Conservation (phyloP, 2,113 vertebrate species). For the Urocolius indicus region DNA sequence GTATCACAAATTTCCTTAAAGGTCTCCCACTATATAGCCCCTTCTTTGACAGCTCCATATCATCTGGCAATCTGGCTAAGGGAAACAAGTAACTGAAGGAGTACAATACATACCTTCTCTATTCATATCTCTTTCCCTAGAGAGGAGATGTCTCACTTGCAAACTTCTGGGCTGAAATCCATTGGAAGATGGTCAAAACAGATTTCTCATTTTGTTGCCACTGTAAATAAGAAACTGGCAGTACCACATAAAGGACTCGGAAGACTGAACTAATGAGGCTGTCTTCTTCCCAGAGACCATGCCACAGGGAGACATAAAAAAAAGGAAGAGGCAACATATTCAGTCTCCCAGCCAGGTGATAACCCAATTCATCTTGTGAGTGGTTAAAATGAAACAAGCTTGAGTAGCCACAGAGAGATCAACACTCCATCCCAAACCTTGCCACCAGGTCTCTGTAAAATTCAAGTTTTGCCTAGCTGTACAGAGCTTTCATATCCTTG, state of each 20-base stretch:
- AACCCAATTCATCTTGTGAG: background rate
- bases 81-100: background rate
- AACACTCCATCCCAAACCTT: background rate
- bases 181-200: constrained; percentile 20
- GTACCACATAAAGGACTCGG: background rate
- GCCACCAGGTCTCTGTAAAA: background rate
- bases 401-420: background rate
- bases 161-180: constrained; percentile 14
- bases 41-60: background rate
- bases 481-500: background rate
- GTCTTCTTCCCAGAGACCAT: background rate
- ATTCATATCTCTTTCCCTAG: background rate
- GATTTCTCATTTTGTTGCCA: background rate
- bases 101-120: background rate
- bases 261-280: background rate
- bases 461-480: background rate
- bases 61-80: background rate
- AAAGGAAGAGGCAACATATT: background rate
- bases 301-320: background rate
- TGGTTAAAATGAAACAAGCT: background rate
- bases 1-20: background rate
- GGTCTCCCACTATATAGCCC: background rate
- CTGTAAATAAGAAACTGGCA: constrained; percentile 18
- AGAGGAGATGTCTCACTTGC: background rate
- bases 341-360: background rate